Conservation (phyloP, 2,113 vertebrate genomes). For the Lophura nycthemera region DNA sequence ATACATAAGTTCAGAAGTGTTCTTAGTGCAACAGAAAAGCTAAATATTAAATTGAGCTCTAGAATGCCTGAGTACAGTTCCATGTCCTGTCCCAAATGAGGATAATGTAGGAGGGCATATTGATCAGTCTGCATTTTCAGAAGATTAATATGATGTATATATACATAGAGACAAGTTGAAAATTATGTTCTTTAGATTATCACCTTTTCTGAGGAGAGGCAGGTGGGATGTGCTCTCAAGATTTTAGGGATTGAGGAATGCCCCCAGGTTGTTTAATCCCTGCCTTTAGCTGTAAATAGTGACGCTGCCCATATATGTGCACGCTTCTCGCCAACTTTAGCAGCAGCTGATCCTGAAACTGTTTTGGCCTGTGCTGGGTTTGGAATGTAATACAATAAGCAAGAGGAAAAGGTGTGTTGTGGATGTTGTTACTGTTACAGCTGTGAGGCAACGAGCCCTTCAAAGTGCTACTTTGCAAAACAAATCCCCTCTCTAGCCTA, state of each 20-base stretch:
- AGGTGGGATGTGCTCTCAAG: background rate
- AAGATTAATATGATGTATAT: background rate
- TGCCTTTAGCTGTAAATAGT: background rate
- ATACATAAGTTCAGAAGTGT: background rate
- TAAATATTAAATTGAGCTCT: background rate
- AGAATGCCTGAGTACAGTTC: background rate
- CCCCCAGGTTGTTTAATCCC: background rate
- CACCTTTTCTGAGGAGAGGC: background rate
- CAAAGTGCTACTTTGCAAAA: slow-evolving; percentile 22
- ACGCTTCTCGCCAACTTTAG: background rate
- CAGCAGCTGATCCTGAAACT: background rate
- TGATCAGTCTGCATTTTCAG: background rate
- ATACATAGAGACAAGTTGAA: background rate
- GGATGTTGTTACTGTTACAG: slow-evolving; percentile 16
- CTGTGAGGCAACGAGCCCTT: slow-evolving; percentile 23
- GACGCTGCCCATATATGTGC: background rate
- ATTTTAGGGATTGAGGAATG: background rate
- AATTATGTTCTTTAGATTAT: background rate
- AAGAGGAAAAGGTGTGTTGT: background rate
- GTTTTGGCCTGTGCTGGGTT: background rate
- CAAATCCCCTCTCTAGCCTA: slow-evolving; percentile 9
- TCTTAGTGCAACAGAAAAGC: background rate
- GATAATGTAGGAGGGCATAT: background rate
- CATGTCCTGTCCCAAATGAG: background rate
- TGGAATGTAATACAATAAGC: background rate